Evolutionary conservation across 2,797 vertebrate species (phyloP).

Genomic region (Paramormyrops hopkinsi): DNA sequence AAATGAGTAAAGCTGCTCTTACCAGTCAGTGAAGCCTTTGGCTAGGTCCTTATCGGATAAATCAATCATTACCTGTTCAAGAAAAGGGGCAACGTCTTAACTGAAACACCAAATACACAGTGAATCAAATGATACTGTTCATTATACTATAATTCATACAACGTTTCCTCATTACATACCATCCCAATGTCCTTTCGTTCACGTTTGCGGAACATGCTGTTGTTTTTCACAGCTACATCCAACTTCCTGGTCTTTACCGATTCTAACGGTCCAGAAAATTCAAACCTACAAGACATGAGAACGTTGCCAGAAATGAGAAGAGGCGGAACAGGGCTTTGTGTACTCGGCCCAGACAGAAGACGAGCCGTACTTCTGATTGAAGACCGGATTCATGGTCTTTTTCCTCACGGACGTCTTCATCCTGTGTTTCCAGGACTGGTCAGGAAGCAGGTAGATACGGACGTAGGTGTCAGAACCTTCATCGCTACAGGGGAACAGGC

Average conservation of each 20-base stretch:
- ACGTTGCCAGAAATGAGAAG: not conserved
- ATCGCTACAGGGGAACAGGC: slow-evolving; percentile 68
- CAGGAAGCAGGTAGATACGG: slow-evolving; percentile 85
- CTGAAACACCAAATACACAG: not conserved
- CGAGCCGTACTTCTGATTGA: slow-evolving; percentile 75
- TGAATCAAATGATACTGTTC: not conserved
- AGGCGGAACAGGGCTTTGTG: not conserved
- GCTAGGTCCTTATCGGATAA: slow-evolving; percentile 74
- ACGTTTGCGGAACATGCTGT: slow-evolving; percentile 71
- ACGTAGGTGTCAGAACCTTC: slow-evolving; percentile 84
- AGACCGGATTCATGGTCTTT: slow-evolving; percentile 75
- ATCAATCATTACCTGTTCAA: slow-evolving; percentile 74
- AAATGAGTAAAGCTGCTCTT: slow-evolving; percentile 19
- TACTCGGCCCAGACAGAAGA: not conserved
- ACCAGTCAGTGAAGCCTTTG: slow-evolving; percentile 81
- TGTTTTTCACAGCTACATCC: slow-evolving; percentile 88
- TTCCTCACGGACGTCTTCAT: slow-evolving; percentile 80
- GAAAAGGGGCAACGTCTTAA: slow-evolving; percentile 11
- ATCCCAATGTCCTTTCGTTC: slow-evolving; percentile 86
- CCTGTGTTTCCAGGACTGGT: slow-evolving; percentile 76
- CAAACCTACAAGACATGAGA: slow-evolving; percentile 67
- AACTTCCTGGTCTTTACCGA: slow-evolving; percentile 71
- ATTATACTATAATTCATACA: not conserved
- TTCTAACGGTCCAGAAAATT: slow-evolving; percentile 75
- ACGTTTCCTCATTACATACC: slow-evolving; percentile 50